Percentiles rank a stretch among this genome's conserved stretches.
phyloP scores from a whole-genome alignment of 2,797 vertebrate genomes.

The Scolopax rusticola region DNA sequence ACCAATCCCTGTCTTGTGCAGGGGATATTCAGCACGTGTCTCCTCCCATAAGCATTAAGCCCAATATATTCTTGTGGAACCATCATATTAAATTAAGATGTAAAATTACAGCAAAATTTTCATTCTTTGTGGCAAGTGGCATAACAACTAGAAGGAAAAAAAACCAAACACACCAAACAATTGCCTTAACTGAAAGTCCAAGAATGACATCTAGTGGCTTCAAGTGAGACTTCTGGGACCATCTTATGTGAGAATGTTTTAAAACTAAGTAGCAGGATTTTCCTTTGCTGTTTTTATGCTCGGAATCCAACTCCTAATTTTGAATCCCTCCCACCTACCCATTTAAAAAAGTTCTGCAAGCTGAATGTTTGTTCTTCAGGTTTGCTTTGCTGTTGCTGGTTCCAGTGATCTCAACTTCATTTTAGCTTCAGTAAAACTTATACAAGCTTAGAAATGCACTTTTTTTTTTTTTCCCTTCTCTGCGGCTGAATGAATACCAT shows the following conservation, averaged over 20 bases:
- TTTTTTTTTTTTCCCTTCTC: neutral
- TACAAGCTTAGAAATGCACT: neutral
- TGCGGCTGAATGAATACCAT: neutral
- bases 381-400: neutral
- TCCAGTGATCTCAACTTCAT: neutral
- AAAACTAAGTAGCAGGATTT: neutral
- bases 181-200: conserved; percentile 11
- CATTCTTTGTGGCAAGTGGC: conserved; percentile 1
- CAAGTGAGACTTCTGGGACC: neutral
- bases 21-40: neutral
- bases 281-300: neutral
- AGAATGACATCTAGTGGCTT: conserved; percentile 67
- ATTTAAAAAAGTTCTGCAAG: neutral
- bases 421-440: neutral
- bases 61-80: neutral
- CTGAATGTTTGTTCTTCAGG: neutral
- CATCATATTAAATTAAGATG: conserved; percentile 27
- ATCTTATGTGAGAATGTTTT: neutral
- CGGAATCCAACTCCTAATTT: neutral
- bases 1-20: neutral
- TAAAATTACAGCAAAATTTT: neutral
- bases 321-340: neutral
- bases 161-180: neutral
- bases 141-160: neutral
- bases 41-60: neutral